Percentiles rank a stretch among this genome's conserved stretches.
These are phyloP conservation scores for Sarcophaga peregrina DNA, from an alignment of 1,140 invertebrate genomes.

Conservation along the genomic window DNA sequence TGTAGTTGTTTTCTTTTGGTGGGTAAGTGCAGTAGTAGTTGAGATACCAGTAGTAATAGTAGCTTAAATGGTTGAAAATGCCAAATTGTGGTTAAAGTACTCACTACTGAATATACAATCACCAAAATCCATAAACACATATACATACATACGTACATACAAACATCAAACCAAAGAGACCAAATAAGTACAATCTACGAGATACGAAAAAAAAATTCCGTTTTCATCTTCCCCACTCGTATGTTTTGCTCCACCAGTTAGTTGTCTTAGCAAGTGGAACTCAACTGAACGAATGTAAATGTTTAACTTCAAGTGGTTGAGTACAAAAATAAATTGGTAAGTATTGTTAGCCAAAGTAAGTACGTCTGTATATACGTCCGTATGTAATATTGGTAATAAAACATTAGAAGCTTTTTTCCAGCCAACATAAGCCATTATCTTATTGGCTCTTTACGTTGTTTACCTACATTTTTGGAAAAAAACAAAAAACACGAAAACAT, in stretches of 20 bases:
- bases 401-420: background rate
- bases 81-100: conserved; percentile 1
- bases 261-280: no score
- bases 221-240: background rate
- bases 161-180: background rate
- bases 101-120: no score
- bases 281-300: conserved; percentile 5
- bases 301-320: conserved; percentile 16
- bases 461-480: background rate
- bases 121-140: no score
- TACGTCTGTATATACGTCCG: background rate
- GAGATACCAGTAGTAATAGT: conserved; percentile 1
- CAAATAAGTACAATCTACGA: background rate
- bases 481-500: background rate
- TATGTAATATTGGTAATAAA: background rate
- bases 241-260: background rate
- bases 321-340: background rate
- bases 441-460: background rate
- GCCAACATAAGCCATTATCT: background rate
- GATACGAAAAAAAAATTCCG: background rate
- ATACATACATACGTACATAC: background rate
- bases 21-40: conserved; percentile 18
- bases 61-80: conserved; percentile 21
- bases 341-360: background rate
- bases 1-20: background rate